These are phyloP conservation scores for Saturnia japonica DNA, from an alignment of 2,888 invertebrate species.

Conservation along the genomic window DNA sequence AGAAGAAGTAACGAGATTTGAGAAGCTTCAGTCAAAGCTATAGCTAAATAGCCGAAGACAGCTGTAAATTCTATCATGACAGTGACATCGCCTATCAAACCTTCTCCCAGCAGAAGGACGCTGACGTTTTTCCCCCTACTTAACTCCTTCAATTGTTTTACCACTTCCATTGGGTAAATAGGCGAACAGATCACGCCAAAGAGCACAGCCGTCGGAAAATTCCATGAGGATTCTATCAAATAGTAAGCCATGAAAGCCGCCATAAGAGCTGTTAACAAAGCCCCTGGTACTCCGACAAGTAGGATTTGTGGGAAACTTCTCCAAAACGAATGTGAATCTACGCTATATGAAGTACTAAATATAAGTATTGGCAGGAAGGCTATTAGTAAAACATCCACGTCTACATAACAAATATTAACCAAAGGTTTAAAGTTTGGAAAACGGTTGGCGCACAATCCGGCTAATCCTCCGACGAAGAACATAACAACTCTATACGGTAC, in stretches of 20 bases:
- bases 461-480: slow-evolving; percentile 64
- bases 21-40: slow-evolving; percentile 54
- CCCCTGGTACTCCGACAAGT: slow-evolving; percentile 63
- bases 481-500: slow-evolving; percentile 68
- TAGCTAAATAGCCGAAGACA: slow-evolving; percentile 59
- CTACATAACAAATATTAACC: slow-evolving; percentile 60
- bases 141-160: slow-evolving; percentile 60
- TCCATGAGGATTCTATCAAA: slow-evolving; percentile 65
- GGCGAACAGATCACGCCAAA: slow-evolving; percentile 71
- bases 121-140: slow-evolving; percentile 68
- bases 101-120: slow-evolving; percentile 66
- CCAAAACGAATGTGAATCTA: slow-evolving; percentile 71
- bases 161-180: slow-evolving; percentile 70
- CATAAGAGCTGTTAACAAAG: slow-evolving; percentile 59
- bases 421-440: slow-evolving; percentile 60
- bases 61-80: slow-evolving; percentile 71
- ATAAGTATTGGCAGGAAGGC: slow-evolving; percentile 62
- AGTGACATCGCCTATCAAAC: slow-evolving; percentile 67
- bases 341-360: slow-evolving; percentile 67
- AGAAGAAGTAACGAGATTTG: slow-evolving; percentile 62
- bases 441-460: slow-evolving; percentile 59
- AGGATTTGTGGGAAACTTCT: slow-evolving; percentile 66
- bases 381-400: slow-evolving; percentile 57
- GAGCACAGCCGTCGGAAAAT: slow-evolving; percentile 56
- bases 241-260: slow-evolving; percentile 65